phyloP scores from a whole-genome alignment of 30 jellyfish, hydroid and myxozoan species.

The Turritopsis dohrnii region DNA sequence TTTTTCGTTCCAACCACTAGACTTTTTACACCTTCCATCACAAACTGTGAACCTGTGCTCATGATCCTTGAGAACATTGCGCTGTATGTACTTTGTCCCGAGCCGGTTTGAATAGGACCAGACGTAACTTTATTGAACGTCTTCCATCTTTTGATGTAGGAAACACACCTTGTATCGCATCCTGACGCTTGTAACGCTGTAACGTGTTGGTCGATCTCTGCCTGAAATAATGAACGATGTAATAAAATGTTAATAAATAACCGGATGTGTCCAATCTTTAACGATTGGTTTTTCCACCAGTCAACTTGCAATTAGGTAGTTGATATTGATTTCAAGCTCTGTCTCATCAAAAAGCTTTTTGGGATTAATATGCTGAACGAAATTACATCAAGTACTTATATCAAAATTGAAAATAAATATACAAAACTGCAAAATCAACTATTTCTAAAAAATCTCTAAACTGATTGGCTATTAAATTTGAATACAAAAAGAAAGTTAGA shows the following conservation, averaged over 20 bases:
- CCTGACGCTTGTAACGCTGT: slow-evolving; percentile 72
- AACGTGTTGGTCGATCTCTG: slow-evolving; percentile 64
- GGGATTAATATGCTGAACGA: too few relatives aligned
- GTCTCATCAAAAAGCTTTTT: too few relatives aligned
- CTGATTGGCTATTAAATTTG: too few relatives aligned
- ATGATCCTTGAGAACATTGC: slow-evolving; percentile 89
- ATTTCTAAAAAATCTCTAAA: too few relatives aligned
- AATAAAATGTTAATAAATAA: too few relatives aligned
- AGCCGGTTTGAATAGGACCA: slow-evolving; percentile 93
- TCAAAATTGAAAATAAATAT: too few relatives aligned
- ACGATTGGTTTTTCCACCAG: too few relatives aligned
- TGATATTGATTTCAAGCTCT: too few relatives aligned
- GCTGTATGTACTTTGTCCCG: slow-evolving; percentile 94
- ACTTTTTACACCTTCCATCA: slow-evolving; percentile 94
- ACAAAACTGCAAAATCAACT: too few relatives aligned
- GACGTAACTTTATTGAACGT: slow-evolving; percentile 77
- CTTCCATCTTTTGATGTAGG: slow-evolving; percentile 76
- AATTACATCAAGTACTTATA: too few relatives aligned
- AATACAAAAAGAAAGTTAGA: too few relatives aligned
- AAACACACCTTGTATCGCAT: slow-evolving; percentile 52
- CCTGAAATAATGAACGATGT: slow-evolving; percentile 27
- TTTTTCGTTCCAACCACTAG: slow-evolving; percentile 88
- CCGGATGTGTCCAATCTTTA: neutral
- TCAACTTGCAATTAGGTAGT: too few relatives aligned
- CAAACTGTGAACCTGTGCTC: slow-evolving; percentile 96